Percentiles rank a stretch among this genome's conserved stretches.
These are phyloP conservation scores for Astur gentilis DNA, from an alignment of 2,113 vertebrate species.

Conservation along the genomic window DNA sequence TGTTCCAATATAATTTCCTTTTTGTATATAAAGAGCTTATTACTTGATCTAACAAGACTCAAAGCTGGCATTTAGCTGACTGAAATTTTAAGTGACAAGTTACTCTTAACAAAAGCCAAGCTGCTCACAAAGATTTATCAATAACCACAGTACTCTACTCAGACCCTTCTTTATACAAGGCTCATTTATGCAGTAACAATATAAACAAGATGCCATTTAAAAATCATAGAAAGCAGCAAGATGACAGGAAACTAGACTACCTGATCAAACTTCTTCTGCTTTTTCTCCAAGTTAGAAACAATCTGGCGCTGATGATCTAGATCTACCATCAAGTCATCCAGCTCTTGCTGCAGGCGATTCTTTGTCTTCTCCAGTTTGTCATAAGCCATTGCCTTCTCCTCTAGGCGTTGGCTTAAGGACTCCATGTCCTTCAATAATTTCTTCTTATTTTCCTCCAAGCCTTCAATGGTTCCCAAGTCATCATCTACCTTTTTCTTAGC, in stretches of 20 bases:
- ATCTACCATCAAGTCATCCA: constrained; percentile 93
- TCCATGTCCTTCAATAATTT: constrained; percentile 92
- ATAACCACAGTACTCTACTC: neutral
- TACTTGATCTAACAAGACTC: neutral
- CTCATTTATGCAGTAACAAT: neutral
- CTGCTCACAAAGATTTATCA: neutral
- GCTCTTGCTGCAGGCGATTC: constrained; percentile 94
- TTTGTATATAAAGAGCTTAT: neutral
- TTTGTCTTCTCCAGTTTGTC: constrained; percentile 99
- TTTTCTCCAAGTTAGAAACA: constrained; percentile 95
- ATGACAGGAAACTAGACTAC: constrained; percentile 46
- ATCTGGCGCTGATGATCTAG: constrained; percentile 96
- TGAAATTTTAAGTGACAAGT: neutral
- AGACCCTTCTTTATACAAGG: neutral
- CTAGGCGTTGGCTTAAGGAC: constrained; percentile 84
- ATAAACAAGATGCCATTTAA: neutral
- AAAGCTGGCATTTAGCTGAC: neutral
- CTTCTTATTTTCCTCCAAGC: constrained; percentile 90
- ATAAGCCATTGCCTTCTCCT: constrained; percentile 89
- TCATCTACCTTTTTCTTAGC: constrained; percentile 96
- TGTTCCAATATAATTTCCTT: neutral
- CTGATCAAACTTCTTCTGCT: constrained; percentile 99
- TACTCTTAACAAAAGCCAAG: neutral
- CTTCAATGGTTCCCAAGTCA: constrained; percentile 87
- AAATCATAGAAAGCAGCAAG: neutral